A percentile compares a stretch with the other conserved stretches of the same genome.
These are phyloP conservation scores for Gymnocheta viridis DNA, from an alignment of 2,888 invertebrate genomes.

Conservation along the genomic window DNA sequence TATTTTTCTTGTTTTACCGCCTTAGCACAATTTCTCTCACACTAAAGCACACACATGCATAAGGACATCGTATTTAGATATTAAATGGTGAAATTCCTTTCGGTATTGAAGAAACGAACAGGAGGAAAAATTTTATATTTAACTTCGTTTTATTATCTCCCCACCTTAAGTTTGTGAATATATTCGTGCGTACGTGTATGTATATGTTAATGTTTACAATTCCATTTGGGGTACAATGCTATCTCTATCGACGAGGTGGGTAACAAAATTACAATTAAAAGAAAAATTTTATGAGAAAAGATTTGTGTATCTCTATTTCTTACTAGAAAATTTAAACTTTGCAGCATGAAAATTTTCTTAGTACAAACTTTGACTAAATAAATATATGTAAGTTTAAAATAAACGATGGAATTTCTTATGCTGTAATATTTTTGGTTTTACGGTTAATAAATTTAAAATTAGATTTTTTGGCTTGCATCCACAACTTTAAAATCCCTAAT, in stretches of 20 bases:
- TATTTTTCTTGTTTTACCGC: conserved; percentile 46
- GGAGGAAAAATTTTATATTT: conserved; percentile 3
- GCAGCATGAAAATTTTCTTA: too few species aligned
- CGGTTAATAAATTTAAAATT: too few species aligned
- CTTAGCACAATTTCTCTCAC: conserved; percentile 36
- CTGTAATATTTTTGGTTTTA: too few species aligned
- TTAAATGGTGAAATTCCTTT: conserved; percentile 69
- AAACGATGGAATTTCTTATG: too few species aligned
- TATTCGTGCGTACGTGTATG: not conserved
- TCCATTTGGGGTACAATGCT: conserved; percentile 49
- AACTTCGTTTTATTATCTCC: conserved; percentile 57
- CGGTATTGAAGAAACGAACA: conserved; percentile 61
- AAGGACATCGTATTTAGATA: conserved; percentile 52
- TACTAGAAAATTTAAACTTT: too few species aligned
- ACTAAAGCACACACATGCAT: conserved; percentile 19
- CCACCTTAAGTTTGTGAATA: conserved; percentile 21
- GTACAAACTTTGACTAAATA: too few species aligned
- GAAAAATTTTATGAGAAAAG: too few species aligned
- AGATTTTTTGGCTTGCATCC: too few species aligned
- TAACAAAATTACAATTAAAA: too few species aligned
- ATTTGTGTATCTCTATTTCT: too few species aligned
- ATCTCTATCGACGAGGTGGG: not conserved
- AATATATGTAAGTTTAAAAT: too few species aligned
- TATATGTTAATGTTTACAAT: conserved; percentile 57
- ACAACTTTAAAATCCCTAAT: too few species aligned